phyloP scores from a whole-genome alignment of 53 echinoderm and acorn worm genomes.

The Pentamera pediparva region DNA sequence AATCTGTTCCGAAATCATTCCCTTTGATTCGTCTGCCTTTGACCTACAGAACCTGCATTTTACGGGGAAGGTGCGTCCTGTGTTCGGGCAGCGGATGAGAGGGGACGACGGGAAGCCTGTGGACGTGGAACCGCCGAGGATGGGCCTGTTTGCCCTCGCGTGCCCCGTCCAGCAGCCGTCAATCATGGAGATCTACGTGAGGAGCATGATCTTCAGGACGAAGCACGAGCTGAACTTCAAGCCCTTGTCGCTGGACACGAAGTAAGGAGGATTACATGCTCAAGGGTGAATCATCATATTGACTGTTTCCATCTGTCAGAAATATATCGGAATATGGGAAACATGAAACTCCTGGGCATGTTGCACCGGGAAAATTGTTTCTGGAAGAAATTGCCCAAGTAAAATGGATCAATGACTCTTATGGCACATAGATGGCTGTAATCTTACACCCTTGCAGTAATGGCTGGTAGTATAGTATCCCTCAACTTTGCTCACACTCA shows the following conservation, averaged over 20 bases:
- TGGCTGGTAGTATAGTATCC: too few relatives aligned
- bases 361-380: background rate
- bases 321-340: too few relatives aligned
- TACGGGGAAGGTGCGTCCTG: constrained; percentile 64
- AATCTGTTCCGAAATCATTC: background rate
- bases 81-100: constrained; percentile 70
- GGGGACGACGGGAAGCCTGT: constrained; percentile 73
- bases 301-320: too few relatives aligned
- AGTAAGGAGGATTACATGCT: constrained; percentile 37
- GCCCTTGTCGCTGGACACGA: constrained; percentile 65
- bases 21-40: background rate
- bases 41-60: constrained; percentile 63
- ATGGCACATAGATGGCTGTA: too few relatives aligned
- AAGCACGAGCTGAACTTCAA: constrained; percentile 90
- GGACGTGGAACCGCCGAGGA: constrained; percentile 73
- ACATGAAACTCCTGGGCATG: too few relatives aligned
- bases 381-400: too few relatives aligned
- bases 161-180: constrained; percentile 82
- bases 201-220: constrained; percentile 94
- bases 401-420: too few relatives aligned
- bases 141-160: constrained; percentile 80
- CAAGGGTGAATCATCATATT: too few relatives aligned
- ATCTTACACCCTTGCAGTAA: too few relatives aligned
- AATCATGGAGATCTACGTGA: constrained; percentile 86
- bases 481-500: too few relatives aligned